A percentile compares a stretch with the other conserved stretches of the same genome.
Conservation (phyloP, 2,797 vertebrate species). For the Oreonectes daqikongensis region DNA sequence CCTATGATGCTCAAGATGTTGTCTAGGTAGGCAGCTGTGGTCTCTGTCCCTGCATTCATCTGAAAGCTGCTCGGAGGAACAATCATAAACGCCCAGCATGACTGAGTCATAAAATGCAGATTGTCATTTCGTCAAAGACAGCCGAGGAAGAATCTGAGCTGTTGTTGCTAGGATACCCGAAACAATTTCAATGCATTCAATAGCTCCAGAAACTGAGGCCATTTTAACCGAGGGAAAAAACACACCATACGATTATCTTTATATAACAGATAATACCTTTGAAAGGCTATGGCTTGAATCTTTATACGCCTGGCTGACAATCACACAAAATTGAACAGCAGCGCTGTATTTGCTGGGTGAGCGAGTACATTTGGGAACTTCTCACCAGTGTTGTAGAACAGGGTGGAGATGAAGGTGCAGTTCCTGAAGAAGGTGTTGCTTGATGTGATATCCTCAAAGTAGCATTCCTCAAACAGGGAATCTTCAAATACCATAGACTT, state of each 20-base stretch:
- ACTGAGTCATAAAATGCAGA: constrained; percentile 5
- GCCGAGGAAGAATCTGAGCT: constrained; percentile 10
- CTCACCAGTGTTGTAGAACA: constrained; percentile 80
- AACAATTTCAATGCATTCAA: constrained; percentile 40
- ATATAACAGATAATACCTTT: not conserved
- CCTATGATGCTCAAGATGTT: not conserved
- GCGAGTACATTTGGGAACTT: not conserved
- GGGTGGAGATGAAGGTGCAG: constrained; percentile 92
- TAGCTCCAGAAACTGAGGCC: constrained; percentile 45
- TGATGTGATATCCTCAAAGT: constrained; percentile 95
- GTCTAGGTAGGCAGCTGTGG: not conserved
- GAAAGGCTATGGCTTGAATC: not conserved
- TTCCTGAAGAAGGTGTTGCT: constrained; percentile 98
- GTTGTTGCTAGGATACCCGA: constrained; percentile 66
- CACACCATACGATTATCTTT: not conserved
- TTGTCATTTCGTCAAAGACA: constrained; percentile 29
- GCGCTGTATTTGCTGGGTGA: not conserved
- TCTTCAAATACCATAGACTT: constrained; percentile 95
- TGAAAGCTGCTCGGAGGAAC: not conserved
- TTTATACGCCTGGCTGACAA: not conserved
- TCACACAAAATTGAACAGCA: not conserved
- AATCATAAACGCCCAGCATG: not conserved
- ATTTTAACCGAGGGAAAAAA: constrained; percentile 48
- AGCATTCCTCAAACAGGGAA: constrained; percentile 94
- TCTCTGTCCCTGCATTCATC: constrained; percentile 1